Percentiles rank a stretch among this genome's conserved stretches.
Evolutionary conservation across 2,888 invertebrate species (phyloP).

Genomic region (Cosmorhoe ocellata): DNA sequence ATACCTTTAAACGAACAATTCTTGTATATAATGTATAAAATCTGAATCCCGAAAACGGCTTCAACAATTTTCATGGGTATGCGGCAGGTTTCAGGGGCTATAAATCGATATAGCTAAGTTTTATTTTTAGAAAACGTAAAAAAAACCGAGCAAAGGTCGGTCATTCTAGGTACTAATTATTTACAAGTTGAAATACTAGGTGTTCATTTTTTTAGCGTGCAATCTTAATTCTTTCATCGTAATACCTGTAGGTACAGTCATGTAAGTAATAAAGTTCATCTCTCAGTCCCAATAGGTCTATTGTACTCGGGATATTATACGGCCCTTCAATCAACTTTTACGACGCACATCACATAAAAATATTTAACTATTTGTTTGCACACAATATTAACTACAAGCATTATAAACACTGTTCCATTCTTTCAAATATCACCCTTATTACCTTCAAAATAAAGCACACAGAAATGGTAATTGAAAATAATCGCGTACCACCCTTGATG

Average conservation of each 20-base stretch:
- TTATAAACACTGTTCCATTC: conserved; percentile 28
- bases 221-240: neutral
- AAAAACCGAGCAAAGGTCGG: no score
- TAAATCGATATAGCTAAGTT: no score
- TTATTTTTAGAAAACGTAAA: no score
- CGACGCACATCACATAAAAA: conserved; percentile 76
- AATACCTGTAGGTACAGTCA: conserved; percentile 35
- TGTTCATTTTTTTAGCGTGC: no score
- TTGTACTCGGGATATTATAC: conserved; percentile 62
- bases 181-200: no score
- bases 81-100: no score
- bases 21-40: no score
- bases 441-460: conserved; percentile 30
- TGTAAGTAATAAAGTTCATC: conserved; percentile 39
- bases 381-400: conserved; percentile 69
- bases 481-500: conserved; percentile 27
- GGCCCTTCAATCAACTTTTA: conserved; percentile 77
- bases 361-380: conserved; percentile 80
- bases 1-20: no score
- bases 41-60: no score
- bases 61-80: no score
- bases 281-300: conserved; percentile 50
- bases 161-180: no score
- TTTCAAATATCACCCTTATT: conserved; percentile 39
- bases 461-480: conserved; percentile 12